Evolutionary conservation across 2,113 vertebrate species (phyloP).

Genomic region (Cercocebus atys): DNA sequence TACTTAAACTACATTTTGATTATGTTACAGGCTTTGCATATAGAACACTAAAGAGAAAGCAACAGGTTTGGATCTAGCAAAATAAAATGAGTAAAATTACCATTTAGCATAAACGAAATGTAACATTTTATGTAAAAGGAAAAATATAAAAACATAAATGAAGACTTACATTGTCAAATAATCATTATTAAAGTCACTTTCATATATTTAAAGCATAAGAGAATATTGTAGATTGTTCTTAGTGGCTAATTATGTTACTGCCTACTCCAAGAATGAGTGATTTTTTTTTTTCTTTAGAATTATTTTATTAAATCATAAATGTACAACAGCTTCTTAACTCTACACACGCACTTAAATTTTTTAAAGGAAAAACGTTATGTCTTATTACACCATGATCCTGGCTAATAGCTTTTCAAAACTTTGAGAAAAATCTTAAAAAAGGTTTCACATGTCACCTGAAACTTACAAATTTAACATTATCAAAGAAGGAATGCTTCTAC

Average conservation of each 20-base stretch:
- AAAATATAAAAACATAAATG: conserved; percentile 34
- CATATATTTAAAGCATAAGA: background rate
- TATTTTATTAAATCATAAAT: conserved; percentile 95
- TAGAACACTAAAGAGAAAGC: conserved; percentile 11
- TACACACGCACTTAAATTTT: conserved; percentile 93
- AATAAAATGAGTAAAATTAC: conserved; percentile 27
- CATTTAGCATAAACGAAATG: conserved; percentile 34
- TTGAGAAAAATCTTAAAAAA: conserved; percentile 93
- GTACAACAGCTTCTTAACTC: conserved; percentile 94
- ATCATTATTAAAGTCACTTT: background rate
- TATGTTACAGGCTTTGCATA: background rate
- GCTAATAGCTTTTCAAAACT: conserved; percentile 93
- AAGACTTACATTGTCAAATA: background rate
- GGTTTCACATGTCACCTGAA: conserved; percentile 92
- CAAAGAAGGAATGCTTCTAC: conserved; percentile 92
- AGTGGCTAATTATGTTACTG: background rate
- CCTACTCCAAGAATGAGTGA: background rate
- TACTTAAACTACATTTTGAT: conserved; percentile 30
- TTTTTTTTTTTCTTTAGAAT: conserved; percentile 87
- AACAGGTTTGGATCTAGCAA: background rate
- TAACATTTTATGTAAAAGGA: conserved; percentile 3
- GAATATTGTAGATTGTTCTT: conserved; percentile 14
- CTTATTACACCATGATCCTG: conserved; percentile 94
- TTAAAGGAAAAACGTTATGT: conserved; percentile 92
- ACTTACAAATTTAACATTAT: conserved; percentile 94